phyloP scores from a whole-genome alignment of 2,113 vertebrate genomes.

The Cyrtonyx montezumae region DNA sequence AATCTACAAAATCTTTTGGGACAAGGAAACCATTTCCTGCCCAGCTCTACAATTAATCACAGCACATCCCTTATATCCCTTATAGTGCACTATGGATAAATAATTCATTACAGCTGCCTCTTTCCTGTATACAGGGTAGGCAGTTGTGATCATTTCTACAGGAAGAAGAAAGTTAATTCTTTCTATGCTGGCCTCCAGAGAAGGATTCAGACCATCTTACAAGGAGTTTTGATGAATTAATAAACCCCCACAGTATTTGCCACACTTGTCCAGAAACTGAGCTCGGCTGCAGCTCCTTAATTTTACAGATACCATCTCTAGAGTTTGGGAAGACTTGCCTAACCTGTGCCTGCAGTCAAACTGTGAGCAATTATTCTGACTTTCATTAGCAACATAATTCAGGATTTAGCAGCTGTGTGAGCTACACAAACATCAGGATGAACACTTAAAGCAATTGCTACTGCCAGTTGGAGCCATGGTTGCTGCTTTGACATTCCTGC shows the following conservation, averaged over 20 bases:
- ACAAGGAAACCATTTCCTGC: constrained; percentile 30
- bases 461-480: not conserved
- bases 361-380: constrained; percentile 12
- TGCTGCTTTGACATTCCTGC: not conserved
- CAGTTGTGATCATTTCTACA: constrained; percentile 16
- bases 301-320: constrained; percentile 63
- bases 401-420: constrained; percentile 18
- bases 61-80: constrained; percentile 30
- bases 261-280: constrained; percentile 37
- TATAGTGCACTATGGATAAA: constrained; percentile 25
- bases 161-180: constrained; percentile 30
- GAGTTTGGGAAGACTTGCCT: constrained; percentile 52
- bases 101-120: constrained; percentile 37
- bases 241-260: constrained; percentile 43
- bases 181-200: not conserved
- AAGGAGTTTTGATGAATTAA: constrained; percentile 26
- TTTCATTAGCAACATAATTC: constrained; percentile 36
- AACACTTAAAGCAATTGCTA: not conserved
- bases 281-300: constrained; percentile 7
- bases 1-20: constrained; percentile 42
- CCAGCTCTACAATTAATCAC: constrained; percentile 36
- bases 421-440: not conserved
- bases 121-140: not conserved
- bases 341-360: constrained; percentile 48
- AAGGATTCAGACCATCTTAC: constrained; percentile 13